Conservation (phyloP, 2,113 vertebrate species). For the Fukomys damarensis region DNA sequence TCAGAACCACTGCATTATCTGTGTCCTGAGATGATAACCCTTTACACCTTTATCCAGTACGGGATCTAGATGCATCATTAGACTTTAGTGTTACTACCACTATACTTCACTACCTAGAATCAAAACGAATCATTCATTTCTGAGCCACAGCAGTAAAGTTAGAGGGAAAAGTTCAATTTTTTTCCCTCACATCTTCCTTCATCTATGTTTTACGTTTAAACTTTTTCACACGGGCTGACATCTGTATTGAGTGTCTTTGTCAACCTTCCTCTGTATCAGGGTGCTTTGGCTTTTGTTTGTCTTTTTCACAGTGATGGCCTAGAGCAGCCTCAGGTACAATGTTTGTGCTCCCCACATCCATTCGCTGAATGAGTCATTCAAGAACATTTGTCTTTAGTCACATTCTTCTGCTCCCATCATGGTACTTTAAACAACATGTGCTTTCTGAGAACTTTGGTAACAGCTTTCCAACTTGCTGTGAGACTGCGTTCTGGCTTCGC, state of each 20-base stretch:
- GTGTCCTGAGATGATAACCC: neutral
- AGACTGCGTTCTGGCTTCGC: neutral
- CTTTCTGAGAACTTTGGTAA: neutral
- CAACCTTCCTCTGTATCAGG: neutral
- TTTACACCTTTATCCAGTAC: neutral
- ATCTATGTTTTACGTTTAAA: neutral
- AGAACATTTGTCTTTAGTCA: neutral
- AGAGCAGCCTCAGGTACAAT: neutral
- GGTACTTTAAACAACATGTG: neutral
- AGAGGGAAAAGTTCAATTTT: neutral
- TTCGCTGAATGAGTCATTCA: neutral
- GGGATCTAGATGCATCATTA: neutral
- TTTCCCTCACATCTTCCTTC: neutral
- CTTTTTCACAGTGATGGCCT: neutral
- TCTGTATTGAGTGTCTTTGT: neutral
- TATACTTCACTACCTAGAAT: neutral
- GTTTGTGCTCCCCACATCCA: neutral
- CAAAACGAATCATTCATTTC: conserved; percentile 15
- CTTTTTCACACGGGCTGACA: neutral
- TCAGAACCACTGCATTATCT: neutral
- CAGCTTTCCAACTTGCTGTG: neutral
- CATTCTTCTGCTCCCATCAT: neutral
- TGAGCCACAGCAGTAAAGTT: neutral
- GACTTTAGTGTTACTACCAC: neutral
- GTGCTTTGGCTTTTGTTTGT: neutral